Evolutionary conservation across 2,797 vertebrate genomes (phyloP).

Genomic region (Epinephelus coioides): DNA sequence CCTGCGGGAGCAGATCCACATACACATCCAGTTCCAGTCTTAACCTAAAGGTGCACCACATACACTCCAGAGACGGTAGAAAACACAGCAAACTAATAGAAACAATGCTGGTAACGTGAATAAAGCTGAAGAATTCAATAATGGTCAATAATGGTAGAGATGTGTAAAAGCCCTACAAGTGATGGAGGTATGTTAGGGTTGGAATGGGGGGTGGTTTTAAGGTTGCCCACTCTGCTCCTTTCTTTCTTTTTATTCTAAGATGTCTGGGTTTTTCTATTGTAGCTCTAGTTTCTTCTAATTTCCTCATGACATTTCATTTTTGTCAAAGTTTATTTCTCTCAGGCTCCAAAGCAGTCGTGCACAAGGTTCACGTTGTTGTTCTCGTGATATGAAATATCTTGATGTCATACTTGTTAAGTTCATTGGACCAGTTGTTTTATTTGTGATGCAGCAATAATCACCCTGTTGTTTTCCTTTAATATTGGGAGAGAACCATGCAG

Average conservation of each 20-base stretch:
- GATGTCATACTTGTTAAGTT: conserved; percentile 75
- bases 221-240: conserved; percentile 50
- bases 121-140: conserved; percentile 34
- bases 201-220: conserved; percentile 32
- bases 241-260: conserved; percentile 54
- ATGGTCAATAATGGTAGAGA: conserved; percentile 33
- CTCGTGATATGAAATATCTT: conserved; percentile 47
- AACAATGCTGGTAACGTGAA: conserved; percentile 37
- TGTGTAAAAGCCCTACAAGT: conserved; percentile 31
- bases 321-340: conserved; percentile 62
- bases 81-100: conserved; percentile 61
- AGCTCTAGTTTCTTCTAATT: conserved; percentile 55
- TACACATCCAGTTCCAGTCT: conserved; percentile 65
- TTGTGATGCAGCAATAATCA: conserved; percentile 94
- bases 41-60: conserved; percentile 64
- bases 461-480: conserved; percentile 84
- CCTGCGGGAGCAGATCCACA: conserved; percentile 59
- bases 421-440: conserved; percentile 81
- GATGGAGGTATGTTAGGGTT: conserved; percentile 38
- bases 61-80: conserved; percentile 64
- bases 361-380: conserved; percentile 54
- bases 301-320: conserved; percentile 33
- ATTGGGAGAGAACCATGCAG: conserved; percentile 86
- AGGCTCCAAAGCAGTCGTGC: conserved; percentile 60
- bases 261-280: conserved; percentile 46